phyloP scores from a whole-genome alignment of 2,888 invertebrate genomes.

The Eupithecia subfuscata region DNA sequence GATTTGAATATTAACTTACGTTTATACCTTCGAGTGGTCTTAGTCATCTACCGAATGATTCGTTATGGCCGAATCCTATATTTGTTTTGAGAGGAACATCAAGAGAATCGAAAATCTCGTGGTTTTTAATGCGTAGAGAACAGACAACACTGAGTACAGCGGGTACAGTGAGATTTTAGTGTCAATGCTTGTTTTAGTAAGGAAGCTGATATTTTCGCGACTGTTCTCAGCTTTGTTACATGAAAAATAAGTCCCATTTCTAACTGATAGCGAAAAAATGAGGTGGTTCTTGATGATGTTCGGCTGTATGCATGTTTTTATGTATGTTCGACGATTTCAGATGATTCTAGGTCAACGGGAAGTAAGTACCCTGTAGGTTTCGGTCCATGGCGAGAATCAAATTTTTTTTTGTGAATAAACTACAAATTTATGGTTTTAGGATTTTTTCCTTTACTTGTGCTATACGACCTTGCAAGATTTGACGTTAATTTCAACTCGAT shows the following conservation, averaged over 20 bases:
- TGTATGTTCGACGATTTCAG: too few relatives aligned
- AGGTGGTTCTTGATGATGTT: too few relatives aligned
- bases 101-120: background rate
- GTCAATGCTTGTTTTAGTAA: background rate
- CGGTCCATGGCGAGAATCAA: too few relatives aligned
- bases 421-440: too few relatives aligned
- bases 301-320: too few relatives aligned
- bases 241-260: background rate
- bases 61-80: background rate
- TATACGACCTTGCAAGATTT: too few relatives aligned
- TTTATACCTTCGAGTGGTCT: background rate
- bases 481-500: too few relatives aligned
- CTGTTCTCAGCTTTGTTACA: background rate
- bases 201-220: background rate
- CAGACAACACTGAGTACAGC: background rate
- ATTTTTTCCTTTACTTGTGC: too few relatives aligned
- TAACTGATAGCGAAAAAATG: too few relatives aligned
- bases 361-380: too few relatives aligned
- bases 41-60: background rate
- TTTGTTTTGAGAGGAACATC: background rate
- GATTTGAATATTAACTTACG: background rate
- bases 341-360: too few relatives aligned
- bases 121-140: background rate
- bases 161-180: background rate
- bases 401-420: too few relatives aligned